Evolutionary conservation across 2,888 invertebrate species (phyloP), one percentile per base, ranked within the genome.

Genomic region (Artemia sinica): DNA sequence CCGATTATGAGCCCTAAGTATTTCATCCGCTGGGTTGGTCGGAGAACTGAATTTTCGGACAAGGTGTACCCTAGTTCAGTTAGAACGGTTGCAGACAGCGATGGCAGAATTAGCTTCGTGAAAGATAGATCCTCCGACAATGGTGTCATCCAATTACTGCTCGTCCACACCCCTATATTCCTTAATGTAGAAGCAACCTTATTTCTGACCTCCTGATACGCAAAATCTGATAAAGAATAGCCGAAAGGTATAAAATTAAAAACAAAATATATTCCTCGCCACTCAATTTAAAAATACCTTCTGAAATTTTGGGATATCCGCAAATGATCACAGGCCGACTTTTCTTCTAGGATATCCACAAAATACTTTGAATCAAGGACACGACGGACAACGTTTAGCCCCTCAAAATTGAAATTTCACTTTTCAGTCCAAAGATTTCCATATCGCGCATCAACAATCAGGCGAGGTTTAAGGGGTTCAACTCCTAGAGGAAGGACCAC

Each of bases 221-320:
- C 63, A 18, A 18, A 58, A 9, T 11, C 63, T 28, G 63, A 10
- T 10, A 58, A 58, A 1, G 63, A 58, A 58, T 58, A 58, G 8
- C 63, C 58, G 18, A 58, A 58, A 58, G 58, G 58, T 58, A 58
- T n/a, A 18, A 58, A 8, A 58, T 58, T 9, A 18, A 58, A 58
- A 58, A 58, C 63, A 58, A 58, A 58, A 58, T 9, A 58, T 28
- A 58, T 2, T 18, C 10, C 63, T n/a, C 28, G n/a, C 11, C 63
- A 58, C 63, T 18, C 28, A 28, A 58, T 58, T 58, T 11, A 9
- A 58, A 58, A 58, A 10, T 58, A 58, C n/a, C 8, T 28, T 8
- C 11, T n/a, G 14, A 11, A 58, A 18, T 28, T 0, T 58, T 58
- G n/a, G n/a, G n/a, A n/a, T 58, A 10, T 18, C 11, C 8, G 1